These are phyloP conservation scores for Anticlea derivata DNA, from an alignment of 2,888 invertebrate genomes.

Conservation along the genomic window DNA sequence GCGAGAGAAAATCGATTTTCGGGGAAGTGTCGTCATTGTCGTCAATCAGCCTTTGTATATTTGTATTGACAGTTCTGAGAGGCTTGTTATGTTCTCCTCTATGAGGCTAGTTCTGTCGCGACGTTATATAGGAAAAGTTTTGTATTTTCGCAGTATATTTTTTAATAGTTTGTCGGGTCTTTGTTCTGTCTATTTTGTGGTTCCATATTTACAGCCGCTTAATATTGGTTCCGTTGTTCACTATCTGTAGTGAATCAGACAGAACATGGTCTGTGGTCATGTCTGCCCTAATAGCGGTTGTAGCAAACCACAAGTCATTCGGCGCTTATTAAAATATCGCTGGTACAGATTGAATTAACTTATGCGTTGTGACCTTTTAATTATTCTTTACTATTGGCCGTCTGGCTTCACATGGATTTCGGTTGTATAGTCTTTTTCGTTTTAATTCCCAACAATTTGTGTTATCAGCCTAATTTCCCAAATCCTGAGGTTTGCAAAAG, in stretches of 20 bases:
- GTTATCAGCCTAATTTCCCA: too few species aligned
- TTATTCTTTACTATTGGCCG: slow-evolving; percentile 9
- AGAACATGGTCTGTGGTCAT: slow-evolving; percentile 56
- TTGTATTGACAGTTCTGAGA: slow-evolving; percentile 57
- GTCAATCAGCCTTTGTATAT: slow-evolving; percentile 64
- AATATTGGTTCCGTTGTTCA: slow-evolving; percentile 22
- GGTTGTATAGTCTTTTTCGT: neutral
- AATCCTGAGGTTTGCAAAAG: too few species aligned
- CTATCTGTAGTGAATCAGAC: slow-evolving; percentile 39
- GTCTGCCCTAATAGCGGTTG: slow-evolving; percentile 48
- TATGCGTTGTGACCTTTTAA: slow-evolving; percentile 49
- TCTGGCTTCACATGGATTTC: neutral
- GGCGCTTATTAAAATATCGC: slow-evolving; percentile 71
- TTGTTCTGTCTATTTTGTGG: neutral
- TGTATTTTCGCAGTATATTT: too few species aligned
- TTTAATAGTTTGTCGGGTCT: neutral
- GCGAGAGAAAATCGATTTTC: slow-evolving; percentile 71
- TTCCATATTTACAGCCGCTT: slow-evolving; percentile 8
- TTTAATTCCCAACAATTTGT: too few species aligned
- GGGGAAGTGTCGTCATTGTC: slow-evolving; percentile 58
- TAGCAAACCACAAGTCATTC: slow-evolving; percentile 71
- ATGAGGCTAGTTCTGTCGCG: neutral
- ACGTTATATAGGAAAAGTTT: too few species aligned
- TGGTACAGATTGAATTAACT: slow-evolving; percentile 75
- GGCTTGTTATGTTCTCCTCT: slow-evolving; percentile 23